Percentiles rank a stretch among this genome's conserved stretches.
Evolutionary conservation across 2,888 invertebrate species (phyloP).

Genomic region (Dioctria linearis): DNA sequence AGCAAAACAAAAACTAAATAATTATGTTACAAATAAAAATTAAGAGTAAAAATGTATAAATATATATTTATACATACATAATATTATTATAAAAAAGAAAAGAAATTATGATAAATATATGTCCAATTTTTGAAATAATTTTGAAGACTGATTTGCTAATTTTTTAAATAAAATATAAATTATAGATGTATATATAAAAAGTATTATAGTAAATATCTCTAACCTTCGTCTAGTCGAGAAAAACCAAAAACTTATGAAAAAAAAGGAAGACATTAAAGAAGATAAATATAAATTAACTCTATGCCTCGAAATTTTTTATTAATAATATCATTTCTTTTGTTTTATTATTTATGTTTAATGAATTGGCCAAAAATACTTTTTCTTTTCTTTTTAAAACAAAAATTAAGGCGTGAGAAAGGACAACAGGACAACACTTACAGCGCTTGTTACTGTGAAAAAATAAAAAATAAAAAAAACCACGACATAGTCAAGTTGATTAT

Average conservation of each 20-base stretch:
- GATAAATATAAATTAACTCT: neutral
- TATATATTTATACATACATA: neutral
- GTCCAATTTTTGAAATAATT: conserved; percentile 50
- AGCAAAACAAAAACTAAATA: neutral
- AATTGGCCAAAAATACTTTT: neutral
- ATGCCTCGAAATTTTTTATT: neutral
- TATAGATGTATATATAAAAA: conserved; percentile 25
- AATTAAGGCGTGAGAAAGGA: no score
- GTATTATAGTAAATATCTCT: neutral
- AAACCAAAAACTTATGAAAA: neutral
- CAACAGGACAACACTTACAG: no score
- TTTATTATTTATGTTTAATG: neutral
- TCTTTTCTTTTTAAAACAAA: no score
- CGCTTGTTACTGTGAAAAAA: no score
- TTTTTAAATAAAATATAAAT: conserved; percentile 41
- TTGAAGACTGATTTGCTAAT: conserved; percentile 51
- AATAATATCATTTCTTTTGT: neutral
- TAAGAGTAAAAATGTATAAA: conserved; percentile 12
- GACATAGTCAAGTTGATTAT: no score
- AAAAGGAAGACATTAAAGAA: conserved; percentile 3
- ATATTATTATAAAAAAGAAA: neutral
- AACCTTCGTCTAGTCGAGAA: neutral
- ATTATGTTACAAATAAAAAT: neutral
- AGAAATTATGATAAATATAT: conserved; percentile 19
- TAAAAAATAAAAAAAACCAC: no score